phyloP scores from a whole-genome alignment of 2,113 vertebrate species.

The Bos indicus region DNA sequence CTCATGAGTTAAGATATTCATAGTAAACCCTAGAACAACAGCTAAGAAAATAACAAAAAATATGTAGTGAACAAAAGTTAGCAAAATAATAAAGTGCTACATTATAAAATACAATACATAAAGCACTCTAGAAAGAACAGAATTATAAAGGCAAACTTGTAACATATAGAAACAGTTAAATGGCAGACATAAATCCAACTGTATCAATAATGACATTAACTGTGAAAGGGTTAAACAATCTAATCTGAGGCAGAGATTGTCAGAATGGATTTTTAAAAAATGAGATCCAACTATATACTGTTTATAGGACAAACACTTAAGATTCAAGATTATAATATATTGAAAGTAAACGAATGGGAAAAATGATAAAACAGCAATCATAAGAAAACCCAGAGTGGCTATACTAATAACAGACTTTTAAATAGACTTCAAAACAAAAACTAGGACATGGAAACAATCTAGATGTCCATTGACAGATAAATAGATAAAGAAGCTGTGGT shows the following conservation, averaged over 20 bases:
- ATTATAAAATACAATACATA: neutral
- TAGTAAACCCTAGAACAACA: neutral
- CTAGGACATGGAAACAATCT: neutral
- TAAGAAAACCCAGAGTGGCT: neutral
- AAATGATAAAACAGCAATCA: neutral
- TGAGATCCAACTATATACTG: neutral
- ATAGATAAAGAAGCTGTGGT: neutral
- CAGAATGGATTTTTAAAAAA: neutral
- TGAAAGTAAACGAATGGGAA: neutral
- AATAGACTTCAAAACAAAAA: neutral
- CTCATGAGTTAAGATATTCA: neutral
- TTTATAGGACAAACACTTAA: neutral
- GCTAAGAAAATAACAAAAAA: slow-evolving; percentile 5
- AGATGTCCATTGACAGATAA: neutral
- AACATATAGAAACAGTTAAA: neutral
- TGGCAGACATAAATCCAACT: neutral
- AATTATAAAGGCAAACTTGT: neutral
- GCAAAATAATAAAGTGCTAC: neutral
- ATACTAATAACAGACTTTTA: neutral
- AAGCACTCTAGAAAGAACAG: neutral
- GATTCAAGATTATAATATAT: neutral
- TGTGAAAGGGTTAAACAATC: neutral
- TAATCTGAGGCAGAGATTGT: neutral
- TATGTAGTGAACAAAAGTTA: neutral
- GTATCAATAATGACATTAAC: neutral